Evolutionary conservation across 2,888 invertebrate genomes (phyloP).

Genomic region (Tetheella fluctuosa): DNA sequence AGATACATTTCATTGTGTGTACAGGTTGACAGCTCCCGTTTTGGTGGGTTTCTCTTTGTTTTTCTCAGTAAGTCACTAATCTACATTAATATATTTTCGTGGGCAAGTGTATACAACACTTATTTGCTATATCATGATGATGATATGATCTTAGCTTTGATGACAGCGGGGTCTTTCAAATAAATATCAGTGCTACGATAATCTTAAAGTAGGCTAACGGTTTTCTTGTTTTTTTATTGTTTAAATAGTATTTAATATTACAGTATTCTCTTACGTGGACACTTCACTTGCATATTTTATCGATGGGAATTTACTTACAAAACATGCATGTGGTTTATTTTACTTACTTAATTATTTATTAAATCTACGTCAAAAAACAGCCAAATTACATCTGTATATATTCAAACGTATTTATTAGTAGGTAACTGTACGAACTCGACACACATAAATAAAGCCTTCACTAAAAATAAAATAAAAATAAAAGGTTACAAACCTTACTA

Average conservation of each 20-base stretch:
- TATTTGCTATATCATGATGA: conserved; percentile 27
- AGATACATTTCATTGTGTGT: conserved; percentile 29
- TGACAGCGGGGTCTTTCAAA: neutral
- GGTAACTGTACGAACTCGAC: conserved; percentile 65
- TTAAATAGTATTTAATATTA: too few relatives aligned
- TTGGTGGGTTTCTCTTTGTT: conserved; percentile 60
- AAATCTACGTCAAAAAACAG: neutral
- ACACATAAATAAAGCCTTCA: conserved; percentile 78
- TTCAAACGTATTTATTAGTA: conserved; percentile 58
- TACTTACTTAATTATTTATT: too few relatives aligned
- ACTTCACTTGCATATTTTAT: too few relatives aligned
- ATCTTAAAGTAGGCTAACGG: too few relatives aligned
- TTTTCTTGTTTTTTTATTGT: too few relatives aligned
- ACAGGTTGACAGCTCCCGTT: conserved; percentile 69
- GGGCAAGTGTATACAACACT: conserved; percentile 27
- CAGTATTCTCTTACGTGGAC: too few relatives aligned
- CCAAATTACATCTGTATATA: neutral
- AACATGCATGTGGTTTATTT: too few relatives aligned
- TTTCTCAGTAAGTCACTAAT: conserved; percentile 66
- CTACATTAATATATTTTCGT: conserved; percentile 49
- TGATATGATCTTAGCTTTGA: conserved; percentile 22
- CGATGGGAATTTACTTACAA: too few relatives aligned
- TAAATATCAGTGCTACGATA: neutral
- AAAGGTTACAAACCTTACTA: conserved; percentile 62
- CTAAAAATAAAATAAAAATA: conserved; percentile 57